These are phyloP conservation scores for Rostratula benghalensis DNA, from an alignment of 2,113 vertebrate genomes.

Conservation along the genomic window DNA sequence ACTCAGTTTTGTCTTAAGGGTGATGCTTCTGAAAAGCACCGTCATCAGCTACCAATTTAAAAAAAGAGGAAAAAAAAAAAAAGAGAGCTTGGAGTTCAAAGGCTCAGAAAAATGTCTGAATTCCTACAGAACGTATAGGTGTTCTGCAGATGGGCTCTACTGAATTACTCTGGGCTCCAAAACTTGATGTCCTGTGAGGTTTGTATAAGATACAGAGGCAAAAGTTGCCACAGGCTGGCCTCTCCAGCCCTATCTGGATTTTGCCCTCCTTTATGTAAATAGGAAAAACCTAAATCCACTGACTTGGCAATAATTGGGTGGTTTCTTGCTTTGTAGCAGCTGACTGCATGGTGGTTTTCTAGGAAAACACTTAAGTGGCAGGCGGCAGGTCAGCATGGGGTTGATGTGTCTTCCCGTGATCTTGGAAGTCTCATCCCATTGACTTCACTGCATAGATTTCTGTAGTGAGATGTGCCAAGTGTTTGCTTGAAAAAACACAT, in stretches of 20 bases:
- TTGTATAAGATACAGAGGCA: background rate
- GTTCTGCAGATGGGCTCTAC: background rate
- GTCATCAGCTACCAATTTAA: background rate
- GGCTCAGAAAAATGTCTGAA: background rate
- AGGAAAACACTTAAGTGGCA: slow-evolving; percentile 37
- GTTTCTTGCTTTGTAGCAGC: background rate
- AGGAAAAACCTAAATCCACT: background rate
- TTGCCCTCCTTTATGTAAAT: background rate
- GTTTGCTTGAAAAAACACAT: background rate
- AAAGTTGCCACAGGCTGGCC: background rate
- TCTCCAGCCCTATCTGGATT: background rate
- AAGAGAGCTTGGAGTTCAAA: background rate
- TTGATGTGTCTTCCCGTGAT: slow-evolving; percentile 31
- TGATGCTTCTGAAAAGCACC: background rate
- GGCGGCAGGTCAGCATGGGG: slow-evolving; percentile 39
- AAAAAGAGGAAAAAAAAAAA: background rate
- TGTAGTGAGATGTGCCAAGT: background rate
- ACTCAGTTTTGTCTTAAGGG: background rate
- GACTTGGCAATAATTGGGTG: background rate
- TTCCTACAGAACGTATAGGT: background rate
- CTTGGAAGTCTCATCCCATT: background rate
- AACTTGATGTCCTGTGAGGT: background rate
- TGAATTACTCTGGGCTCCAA: background rate
- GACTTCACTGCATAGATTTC: background rate
- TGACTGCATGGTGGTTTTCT: slow-evolving; percentile 4